Evolutionary conservation across 2,113 vertebrate genomes (phyloP), one percentile per base, ranked within the genome.

Genomic region (Perccottus glenii): DNA sequence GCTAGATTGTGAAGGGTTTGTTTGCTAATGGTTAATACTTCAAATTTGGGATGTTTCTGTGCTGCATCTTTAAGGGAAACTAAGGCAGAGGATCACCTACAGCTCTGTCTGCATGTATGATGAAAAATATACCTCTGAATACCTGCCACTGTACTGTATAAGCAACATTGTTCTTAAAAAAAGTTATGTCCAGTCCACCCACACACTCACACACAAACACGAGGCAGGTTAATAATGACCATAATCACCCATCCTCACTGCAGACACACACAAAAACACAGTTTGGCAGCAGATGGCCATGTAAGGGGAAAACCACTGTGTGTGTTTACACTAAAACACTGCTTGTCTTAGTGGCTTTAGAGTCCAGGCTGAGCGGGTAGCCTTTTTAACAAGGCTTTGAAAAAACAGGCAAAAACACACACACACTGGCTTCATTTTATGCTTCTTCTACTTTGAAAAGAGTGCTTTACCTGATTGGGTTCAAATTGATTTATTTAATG

Each of bases 281-380:
- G 81, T 87, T 79, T 85, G 75, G 70, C 80, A 76, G 77, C 70
- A 56, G 85, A 85, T 92, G 82, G 75, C 91, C 92, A 90, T 93
- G 83, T 93, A 93, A 90, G 90, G 91, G 85, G 88, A 92, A 93
- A 91, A 90, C 70, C 61, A 66, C 73, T 71, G 81, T 78, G 80
- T 83, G 80, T 91, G 91, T 93, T 92, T 91, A 91, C 83, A 89
- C 81, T 89, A 87, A 90, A 91, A 91, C 89, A 90, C 78, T 66
- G 75, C 88, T 90, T 83, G 85, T 81, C 83, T 83, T 77, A 87
- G 79, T 81, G 82, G 75, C 88, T 74, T 85, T 83, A 76, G 80
- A 78, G 87, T 67, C 73, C 77, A 77, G 77, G 79, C 86, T 53
- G 83, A 87, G 83, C 79, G 84, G 85, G 85, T 86, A 89, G 78